Evolutionary conservation across 1,140 invertebrate genomes (phyloP), one percentile per base, ranked within the genome.

Genomic region (Sycobia sp.): DNA sequence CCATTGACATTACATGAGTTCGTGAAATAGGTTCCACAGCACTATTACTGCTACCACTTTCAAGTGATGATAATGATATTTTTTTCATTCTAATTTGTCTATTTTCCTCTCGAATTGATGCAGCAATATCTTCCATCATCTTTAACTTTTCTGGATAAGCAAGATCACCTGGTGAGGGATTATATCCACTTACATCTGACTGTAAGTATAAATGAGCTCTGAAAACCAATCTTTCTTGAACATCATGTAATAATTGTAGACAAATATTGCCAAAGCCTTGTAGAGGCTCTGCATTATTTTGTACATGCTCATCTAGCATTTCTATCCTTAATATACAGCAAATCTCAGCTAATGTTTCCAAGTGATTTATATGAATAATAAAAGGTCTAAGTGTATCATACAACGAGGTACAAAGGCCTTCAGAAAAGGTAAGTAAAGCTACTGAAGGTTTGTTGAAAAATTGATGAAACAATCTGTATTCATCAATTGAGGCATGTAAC

Each of bases 101-200:
- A 14, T 67, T 74, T 41, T 81, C 80, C 41, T 81, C 76, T 29
- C 80, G 66, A 7, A 81, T 73, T 0, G 78, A 79, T 16, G 81
- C 75, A 0, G 78, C 78, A 34, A 79, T 81, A 60, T 85, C 86
- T 71, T 95, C 91, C 95, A 99, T 99, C 92, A 98, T 97, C 76
- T 95, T 88, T 18, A 99, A 82, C 79, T 98, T 97, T 71, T 98
- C 93, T 0, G 97, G 97, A 84, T 99, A 99, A 0, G 95, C 95
- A 43, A 99, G 83, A 83, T 99, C 97, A 0, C 97, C 97, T 14
- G 91, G 87, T 14, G 94, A 95, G 10, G 97, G 93, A 66, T 90
- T 88, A 76, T 94, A 96, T 62, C 89, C 88, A 23, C 92, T 80
- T 67, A 99, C 95, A 80, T 99, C 97, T 2, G 91, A 89, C 58